A percentile compares a stretch with the other conserved stretches of the same genome.
Conservation (phyloP, 2,888 invertebrate species). For the Thysanoteuthis rhombus region DNA sequence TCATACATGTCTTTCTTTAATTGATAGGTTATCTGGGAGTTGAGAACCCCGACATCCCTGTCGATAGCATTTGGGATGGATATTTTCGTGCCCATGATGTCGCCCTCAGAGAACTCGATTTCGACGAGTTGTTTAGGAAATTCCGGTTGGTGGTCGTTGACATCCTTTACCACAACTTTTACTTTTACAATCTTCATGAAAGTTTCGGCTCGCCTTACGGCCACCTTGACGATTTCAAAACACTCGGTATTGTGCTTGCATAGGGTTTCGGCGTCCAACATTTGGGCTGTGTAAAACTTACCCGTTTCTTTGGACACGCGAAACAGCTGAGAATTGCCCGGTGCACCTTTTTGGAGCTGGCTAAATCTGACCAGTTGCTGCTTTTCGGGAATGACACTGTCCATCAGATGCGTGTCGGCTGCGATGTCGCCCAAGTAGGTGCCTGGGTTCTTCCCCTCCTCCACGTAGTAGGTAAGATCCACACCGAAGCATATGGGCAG, state of each 20-base stretch:
- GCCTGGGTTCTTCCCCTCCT: not conserved
- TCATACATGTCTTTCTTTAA: not conserved
- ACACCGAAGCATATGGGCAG: not conserved
- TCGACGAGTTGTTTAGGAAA: not conserved
- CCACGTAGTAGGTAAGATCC: constrained; percentile 12
- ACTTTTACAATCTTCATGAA: not conserved
- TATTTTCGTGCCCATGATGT: not conserved
- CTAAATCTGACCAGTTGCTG: not conserved
- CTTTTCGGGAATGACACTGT: not conserved
- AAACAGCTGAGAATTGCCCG: not conserved
- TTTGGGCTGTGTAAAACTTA: not conserved
- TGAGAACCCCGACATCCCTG: not conserved
- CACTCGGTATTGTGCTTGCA: not conserved
- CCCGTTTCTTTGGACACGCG: not conserved
- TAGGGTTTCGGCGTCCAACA: not conserved
- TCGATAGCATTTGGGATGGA: not conserved
- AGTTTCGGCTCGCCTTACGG: not conserved
- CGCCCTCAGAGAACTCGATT: not conserved
- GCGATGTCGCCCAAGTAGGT: constrained; percentile 12
- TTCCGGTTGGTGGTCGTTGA: not conserved
- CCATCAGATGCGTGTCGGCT: not conserved
- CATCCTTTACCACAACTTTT: not conserved
- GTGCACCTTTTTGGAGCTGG: not conserved
- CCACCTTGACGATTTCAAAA: not conserved
- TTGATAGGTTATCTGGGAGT: not conserved